These are phyloP conservation scores for Papilio aristodemus DNA, from an alignment of 1,140 invertebrate genomes.

Conservation along the genomic window DNA sequence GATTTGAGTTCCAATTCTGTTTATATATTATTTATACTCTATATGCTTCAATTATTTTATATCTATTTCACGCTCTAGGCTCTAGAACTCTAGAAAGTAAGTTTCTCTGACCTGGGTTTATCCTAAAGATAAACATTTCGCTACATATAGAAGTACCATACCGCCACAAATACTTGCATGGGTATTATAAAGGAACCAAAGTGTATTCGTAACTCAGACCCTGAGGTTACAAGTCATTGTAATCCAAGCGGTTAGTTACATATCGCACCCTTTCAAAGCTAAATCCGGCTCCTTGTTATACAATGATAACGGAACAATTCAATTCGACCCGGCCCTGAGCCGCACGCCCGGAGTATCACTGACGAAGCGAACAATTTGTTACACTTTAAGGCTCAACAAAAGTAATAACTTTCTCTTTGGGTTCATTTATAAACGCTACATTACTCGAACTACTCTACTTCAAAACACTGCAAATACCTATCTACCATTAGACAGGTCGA, in stretches of 20 bases:
- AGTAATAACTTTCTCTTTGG: conserved; percentile 9
- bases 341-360: neutral
- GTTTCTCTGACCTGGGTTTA: too few species aligned
- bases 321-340: neutral
- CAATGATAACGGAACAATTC: conserved; percentile 22
- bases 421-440: neutral
- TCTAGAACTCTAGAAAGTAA: too few species aligned
- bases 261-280: conserved; percentile 15
- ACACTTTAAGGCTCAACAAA: conserved; percentile 3
- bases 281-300: conserved; percentile 7
- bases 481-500: too few species aligned
- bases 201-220: neutral
- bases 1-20: too few species aligned
- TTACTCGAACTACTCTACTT: neutral
- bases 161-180: neutral
- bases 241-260: conserved; percentile 21
- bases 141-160: neutral
- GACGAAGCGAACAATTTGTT: conserved; percentile 3
- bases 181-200: neutral
- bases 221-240: neutral
- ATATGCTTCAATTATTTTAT: too few species aligned
- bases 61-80: too few species aligned
- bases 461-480: too few species aligned
- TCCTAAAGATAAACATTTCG: too few species aligned
- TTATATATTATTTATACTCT: too few species aligned